Percentiles rank a stretch among this genome's conserved stretches.
Conservation (phyloP, 1,140 invertebrate species). For the Ceratoteleas bidentatus region DNA sequence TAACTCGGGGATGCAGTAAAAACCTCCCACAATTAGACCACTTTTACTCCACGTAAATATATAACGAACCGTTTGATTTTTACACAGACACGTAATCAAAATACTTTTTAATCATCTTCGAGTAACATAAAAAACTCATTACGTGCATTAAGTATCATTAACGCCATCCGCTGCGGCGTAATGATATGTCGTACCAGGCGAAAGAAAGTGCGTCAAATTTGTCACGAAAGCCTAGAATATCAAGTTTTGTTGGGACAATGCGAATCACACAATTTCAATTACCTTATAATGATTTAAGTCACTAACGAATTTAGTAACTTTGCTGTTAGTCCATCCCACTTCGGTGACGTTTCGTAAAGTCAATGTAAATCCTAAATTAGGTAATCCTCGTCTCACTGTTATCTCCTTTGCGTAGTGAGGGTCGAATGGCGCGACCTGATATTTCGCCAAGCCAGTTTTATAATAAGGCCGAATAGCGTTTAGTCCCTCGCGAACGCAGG, state of each 20-base stretch:
- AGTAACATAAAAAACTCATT: no score
- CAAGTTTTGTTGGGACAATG: neutral
- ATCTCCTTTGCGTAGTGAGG: constrained; percentile 88
- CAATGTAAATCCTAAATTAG: constrained; percentile 85
- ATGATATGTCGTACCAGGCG: no score
- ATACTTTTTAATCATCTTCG: no score
- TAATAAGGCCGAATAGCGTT: constrained; percentile 87
- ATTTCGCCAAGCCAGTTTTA: constrained; percentile 87
- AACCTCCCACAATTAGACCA: no score
- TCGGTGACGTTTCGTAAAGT: constrained; percentile 88
- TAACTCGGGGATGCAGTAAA: no score
- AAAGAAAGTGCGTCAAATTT: no score
- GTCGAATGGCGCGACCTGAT: constrained; percentile 88
- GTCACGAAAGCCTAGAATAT: no score
- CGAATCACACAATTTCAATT: constrained; percentile 12
- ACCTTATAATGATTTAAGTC: constrained; percentile 78
- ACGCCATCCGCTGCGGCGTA: no score
- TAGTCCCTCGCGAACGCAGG: constrained; percentile 87
- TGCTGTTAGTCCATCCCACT: constrained; percentile 88
- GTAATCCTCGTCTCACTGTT: constrained; percentile 83
- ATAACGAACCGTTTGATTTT: no score
- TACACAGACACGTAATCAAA: no score
- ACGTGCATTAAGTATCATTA: no score
- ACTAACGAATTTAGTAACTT: constrained; percentile 87
- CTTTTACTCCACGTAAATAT: no score